These are phyloP conservation scores for Lasioglossum calceatum DNA, from an alignment of 2,888 invertebrate genomes.

Conservation along the genomic window DNA sequence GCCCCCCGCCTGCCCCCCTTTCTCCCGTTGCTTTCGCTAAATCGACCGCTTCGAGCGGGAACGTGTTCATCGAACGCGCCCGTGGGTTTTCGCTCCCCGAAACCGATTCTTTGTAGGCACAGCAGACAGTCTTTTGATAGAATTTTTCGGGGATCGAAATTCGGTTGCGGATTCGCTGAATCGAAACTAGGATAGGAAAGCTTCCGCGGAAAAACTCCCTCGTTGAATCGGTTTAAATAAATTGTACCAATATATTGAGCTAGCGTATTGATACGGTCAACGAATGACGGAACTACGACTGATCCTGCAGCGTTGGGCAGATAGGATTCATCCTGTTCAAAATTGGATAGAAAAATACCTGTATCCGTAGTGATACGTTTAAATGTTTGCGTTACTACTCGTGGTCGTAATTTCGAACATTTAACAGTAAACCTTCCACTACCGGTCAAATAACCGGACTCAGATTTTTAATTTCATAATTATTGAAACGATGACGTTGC, in stretches of 20 bases:
- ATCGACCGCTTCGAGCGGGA: conserved; percentile 38
- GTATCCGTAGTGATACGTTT: no score
- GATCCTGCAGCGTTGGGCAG: background rate
- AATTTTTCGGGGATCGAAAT: conserved; percentile 30
- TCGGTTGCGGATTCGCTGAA: conserved; percentile 24
- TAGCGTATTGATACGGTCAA: background rate
- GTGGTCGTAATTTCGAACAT: no score
- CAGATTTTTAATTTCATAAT: no score
- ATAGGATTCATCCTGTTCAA: no score
- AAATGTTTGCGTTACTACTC: no score
- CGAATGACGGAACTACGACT: no score
- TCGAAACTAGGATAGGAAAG: conserved; percentile 14
- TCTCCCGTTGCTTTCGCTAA: conserved; percentile 23
- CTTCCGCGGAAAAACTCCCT: no score
- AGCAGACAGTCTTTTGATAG: conserved; percentile 40
- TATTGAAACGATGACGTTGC: no score
- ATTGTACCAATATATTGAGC: background rate
- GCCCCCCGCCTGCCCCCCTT: background rate
- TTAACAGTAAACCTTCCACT: no score
- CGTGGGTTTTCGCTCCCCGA: conserved; percentile 34
- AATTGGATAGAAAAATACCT: no score
- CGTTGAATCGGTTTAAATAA: conserved; percentile 10
- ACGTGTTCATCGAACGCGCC: conserved; percentile 36
- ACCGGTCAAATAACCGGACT: no score
- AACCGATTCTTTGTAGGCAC: conserved; percentile 33